A percentile compares a stretch with the other conserved stretches of the same genome.
Conservation (phyloP, 2,888 invertebrate genomes). For the Dysmachus trigonus region DNA sequence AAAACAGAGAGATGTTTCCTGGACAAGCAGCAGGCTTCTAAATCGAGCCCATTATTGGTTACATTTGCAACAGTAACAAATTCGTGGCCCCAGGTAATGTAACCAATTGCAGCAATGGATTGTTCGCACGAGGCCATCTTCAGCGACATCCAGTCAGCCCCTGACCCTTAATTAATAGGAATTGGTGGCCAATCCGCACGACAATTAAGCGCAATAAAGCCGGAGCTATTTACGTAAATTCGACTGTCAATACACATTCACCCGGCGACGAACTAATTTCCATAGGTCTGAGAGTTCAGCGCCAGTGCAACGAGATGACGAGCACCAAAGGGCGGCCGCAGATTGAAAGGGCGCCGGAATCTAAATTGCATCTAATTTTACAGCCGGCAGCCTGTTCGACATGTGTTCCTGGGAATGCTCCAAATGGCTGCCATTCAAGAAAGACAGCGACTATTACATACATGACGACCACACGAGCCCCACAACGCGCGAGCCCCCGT, state of each 20-base stretch:
- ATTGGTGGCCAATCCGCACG: background rate
- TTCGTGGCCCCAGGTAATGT: background rate
- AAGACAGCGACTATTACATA: conserved; percentile 19
- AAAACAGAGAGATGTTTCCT: background rate
- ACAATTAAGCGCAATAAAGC: conserved; percentile 12
- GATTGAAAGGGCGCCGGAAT: conserved; percentile 29
- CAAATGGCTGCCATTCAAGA: background rate
- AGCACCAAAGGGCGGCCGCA: background rate
- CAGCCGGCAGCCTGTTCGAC: background rate
- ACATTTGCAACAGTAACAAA: background rate
- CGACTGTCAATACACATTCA: conserved; percentile 18
- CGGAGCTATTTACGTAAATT: background rate
- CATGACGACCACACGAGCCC: background rate
- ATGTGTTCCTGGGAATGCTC: conserved; percentile 18
- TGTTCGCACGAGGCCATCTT: background rate
- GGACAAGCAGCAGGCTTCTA: background rate
- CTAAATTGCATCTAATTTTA: conserved; percentile 34
- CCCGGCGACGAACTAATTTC: background rate
- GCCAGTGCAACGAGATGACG: background rate
- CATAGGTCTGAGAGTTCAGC: background rate
- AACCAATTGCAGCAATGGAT: background rate
- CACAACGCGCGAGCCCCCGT: background rate
- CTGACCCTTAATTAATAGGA: background rate
- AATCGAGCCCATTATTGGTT: background rate
- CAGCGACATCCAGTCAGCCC: background rate